phyloP scores from a whole-genome alignment of 2,888 invertebrate species.

The Caenorhabditis imperialis region DNA sequence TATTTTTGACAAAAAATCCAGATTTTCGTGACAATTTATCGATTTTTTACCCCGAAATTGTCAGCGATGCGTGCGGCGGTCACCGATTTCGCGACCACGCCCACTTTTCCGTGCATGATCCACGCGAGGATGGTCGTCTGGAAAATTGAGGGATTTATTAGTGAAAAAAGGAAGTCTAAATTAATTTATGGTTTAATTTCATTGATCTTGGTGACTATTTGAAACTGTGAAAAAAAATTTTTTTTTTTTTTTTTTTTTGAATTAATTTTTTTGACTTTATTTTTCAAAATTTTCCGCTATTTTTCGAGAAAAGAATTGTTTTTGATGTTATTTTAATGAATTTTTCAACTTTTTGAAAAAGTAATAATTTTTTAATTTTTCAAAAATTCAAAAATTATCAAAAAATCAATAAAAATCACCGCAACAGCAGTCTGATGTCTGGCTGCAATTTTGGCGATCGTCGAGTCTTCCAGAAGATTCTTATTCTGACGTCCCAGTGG shows the following conservation, averaged over 20 bases:
- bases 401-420: slow-evolving; percentile 19
- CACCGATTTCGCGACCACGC: slow-evolving; percentile 70
- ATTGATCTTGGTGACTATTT: too few relatives aligned
- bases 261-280: too few relatives aligned
- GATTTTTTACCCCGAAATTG: slow-evolving; percentile 15
- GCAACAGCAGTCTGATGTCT: slow-evolving; percentile 79
- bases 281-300: too few relatives aligned
- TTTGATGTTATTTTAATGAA: too few relatives aligned
- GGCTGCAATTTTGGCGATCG: slow-evolving; percentile 82
- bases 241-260: too few relatives aligned
- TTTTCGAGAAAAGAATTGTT: slow-evolving; percentile 8
- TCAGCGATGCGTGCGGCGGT: slow-evolving; percentile 56
- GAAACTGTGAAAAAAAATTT: too few relatives aligned
- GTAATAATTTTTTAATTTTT: not conserved
- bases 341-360: too few relatives aligned
- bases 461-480: slow-evolving; percentile 81
- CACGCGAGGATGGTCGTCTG: slow-evolving; percentile 82
- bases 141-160: too few relatives aligned
- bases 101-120: slow-evolving; percentile 85
- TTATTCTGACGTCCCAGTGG: slow-evolving; percentile 77
- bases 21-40: not conserved
- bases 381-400: slow-evolving; percentile 1
- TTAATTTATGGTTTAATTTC: too few relatives aligned
- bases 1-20: not conserved
- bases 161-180: too few relatives aligned